Percentiles rank a stretch among this genome's conserved stretches.
Conservation (phyloP, 2,888 invertebrate species). For the Polymixis lichenea region DNA sequence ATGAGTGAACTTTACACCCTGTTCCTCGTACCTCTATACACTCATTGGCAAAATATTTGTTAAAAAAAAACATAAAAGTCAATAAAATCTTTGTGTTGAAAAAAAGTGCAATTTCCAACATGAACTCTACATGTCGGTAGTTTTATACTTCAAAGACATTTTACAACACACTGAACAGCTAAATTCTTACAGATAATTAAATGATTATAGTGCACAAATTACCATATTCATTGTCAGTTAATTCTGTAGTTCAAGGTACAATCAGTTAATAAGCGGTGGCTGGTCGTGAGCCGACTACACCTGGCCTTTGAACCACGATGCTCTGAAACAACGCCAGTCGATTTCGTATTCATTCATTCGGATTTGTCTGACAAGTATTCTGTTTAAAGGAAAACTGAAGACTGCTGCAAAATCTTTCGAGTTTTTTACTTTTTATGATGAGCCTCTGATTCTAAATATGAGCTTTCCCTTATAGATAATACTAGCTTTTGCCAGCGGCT, state of each 20-base stretch:
- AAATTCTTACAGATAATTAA: conserved; percentile 20
- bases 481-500: background rate
- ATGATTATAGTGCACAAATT: conserved; percentile 37
- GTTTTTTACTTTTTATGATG: background rate
- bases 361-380: conserved; percentile 58
- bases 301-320: conserved; percentile 35
- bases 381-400: conserved; percentile 27
- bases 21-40: too few relatives aligned
- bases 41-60: too few relatives aligned
- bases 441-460: background rate
- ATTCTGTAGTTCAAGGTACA: conserved; percentile 47
- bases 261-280: conserved; percentile 16
- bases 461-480: background rate
- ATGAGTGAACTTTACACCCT: too few relatives aligned
- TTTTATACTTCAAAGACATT: background rate
- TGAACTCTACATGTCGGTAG: background rate
- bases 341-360: conserved; percentile 66
- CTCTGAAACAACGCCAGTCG: conserved; percentile 35
- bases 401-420: background rate
- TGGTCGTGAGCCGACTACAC: conserved; percentile 23
- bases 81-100: background rate
- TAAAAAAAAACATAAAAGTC: too few relatives aligned
- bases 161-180: background rate
- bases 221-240: conserved; percentile 30
- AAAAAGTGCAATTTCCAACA: conserved; percentile 5